Conservation (phyloP, 2,888 invertebrate genomes). For the Spodoptera littoralis region DNA sequence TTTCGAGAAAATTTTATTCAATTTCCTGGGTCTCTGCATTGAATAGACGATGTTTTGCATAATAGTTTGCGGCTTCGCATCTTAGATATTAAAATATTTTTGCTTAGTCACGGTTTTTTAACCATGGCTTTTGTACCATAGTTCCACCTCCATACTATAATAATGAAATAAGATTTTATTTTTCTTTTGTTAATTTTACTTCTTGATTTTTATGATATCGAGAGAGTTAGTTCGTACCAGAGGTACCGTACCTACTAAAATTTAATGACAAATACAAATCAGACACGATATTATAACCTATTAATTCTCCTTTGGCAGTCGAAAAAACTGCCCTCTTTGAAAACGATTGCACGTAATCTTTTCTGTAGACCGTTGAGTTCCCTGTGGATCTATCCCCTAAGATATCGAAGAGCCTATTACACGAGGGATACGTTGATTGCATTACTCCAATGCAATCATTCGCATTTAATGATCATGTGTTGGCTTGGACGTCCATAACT, state of each 20-base stretch:
- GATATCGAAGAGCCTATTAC: conserved; percentile 26
- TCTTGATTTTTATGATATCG: too few relatives aligned
- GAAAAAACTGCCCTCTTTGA: too few relatives aligned
- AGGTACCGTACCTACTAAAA: too few relatives aligned
- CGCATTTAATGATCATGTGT: conserved; percentile 44
- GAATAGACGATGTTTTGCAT: conserved; percentile 54
- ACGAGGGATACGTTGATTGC: conserved; percentile 48
- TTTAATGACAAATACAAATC: too few relatives aligned
- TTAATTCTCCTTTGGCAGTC: too few relatives aligned
- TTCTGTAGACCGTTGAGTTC: conserved; percentile 13
- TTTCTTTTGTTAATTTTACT: too few relatives aligned
- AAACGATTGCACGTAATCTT: conserved; percentile 31
- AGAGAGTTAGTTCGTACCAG: too few relatives aligned
- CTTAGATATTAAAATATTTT: conserved; percentile 29
- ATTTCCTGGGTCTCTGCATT: conserved; percentile 52
- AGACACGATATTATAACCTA: too few relatives aligned
- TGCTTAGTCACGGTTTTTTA: conserved; percentile 5
- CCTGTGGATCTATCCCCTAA: conserved; percentile 9
- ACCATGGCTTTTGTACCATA: not conserved
- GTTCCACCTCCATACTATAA: too few relatives aligned
- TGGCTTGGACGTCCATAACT: conserved; percentile 45
- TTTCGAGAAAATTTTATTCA: conserved; percentile 61
- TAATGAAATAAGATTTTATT: too few relatives aligned
- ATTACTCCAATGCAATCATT: conserved; percentile 49
- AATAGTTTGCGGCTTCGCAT: conserved; percentile 39